Percentiles rank a stretch among this genome's conserved stretches.
Conservation (phyloP, 2,888 invertebrate genomes). For the Empis stercorea region DNA sequence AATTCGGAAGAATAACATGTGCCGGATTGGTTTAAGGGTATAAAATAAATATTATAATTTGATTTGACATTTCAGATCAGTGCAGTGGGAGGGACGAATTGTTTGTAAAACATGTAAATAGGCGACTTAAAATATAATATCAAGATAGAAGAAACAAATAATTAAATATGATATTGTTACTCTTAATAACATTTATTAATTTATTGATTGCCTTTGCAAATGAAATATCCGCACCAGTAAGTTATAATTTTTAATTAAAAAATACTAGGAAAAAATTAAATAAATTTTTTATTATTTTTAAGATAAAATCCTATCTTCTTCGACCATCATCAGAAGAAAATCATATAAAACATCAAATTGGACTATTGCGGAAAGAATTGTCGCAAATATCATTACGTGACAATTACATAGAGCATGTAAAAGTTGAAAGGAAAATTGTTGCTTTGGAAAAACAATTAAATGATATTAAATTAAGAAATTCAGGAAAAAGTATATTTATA, state of each 20-base stretch:
- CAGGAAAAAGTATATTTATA: slow-evolving; percentile 1
- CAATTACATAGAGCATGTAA: slow-evolving; percentile 6
- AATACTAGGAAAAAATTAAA: too few relatives aligned
- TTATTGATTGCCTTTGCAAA: not conserved
- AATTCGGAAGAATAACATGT: too few relatives aligned
- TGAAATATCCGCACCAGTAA: not conserved
- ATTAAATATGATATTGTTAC: not conserved
- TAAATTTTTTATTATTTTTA: not conserved
- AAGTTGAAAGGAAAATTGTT: slow-evolving; percentile 7
- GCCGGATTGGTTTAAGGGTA: too few relatives aligned
- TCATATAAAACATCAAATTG: not conserved
- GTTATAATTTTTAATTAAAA: not conserved
- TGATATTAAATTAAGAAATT: not conserved
- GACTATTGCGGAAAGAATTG: not conserved
- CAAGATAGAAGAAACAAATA: too few relatives aligned
- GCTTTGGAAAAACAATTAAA: slow-evolving; percentile 2
- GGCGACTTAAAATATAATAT: too few relatives aligned
- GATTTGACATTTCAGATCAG: too few relatives aligned
- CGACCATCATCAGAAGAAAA: not conserved
- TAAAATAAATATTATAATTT: too few relatives aligned
- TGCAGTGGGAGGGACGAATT: too few relatives aligned
- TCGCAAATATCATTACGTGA: slow-evolving; percentile 5
- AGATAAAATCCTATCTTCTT: not conserved
- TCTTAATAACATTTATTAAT: not conserved
- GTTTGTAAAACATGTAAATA: too few relatives aligned